Conservation (phyloP, 2,797 vertebrate species). For the Spinus pinus region DNA sequence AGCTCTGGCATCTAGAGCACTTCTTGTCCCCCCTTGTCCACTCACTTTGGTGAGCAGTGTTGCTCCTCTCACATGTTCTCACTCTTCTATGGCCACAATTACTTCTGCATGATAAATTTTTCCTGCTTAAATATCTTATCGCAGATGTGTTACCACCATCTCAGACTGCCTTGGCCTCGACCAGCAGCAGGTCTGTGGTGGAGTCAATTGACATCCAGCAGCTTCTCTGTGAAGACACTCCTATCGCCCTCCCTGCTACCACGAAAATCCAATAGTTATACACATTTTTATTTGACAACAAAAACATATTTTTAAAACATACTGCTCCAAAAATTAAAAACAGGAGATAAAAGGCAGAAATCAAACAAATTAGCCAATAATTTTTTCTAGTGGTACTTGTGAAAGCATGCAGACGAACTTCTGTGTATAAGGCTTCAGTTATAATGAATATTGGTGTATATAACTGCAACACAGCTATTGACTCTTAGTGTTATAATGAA, state of each 20-base stretch:
- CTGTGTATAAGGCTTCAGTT: not conserved
- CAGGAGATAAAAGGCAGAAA: not conserved
- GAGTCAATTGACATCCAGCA: not conserved
- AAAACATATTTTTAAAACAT: not conserved
- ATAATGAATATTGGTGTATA: not conserved
- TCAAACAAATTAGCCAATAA: not conserved
- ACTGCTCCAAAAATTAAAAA: not conserved
- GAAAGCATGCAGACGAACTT: not conserved
- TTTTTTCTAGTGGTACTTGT: not conserved
- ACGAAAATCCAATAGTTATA: not conserved
- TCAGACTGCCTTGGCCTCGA: not conserved
- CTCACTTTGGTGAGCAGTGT: not conserved
- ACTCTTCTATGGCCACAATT: not conserved
- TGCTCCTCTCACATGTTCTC: not conserved
- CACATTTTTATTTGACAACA: not conserved
- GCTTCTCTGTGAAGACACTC: not conserved
- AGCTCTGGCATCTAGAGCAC: not conserved
- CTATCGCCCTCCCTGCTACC: not conserved
- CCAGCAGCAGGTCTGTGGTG: fast-evolving
- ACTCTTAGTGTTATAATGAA: not conserved
- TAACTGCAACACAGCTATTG: not conserved
- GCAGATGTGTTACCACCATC: not conserved
- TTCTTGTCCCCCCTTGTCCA: not conserved
- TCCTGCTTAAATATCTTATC: not conserved
- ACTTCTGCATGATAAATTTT: not conserved